Base-by-base conservation (phyloP, 2,113 vertebrate genomes). In the Paracyprichromis sp. region DNA sequence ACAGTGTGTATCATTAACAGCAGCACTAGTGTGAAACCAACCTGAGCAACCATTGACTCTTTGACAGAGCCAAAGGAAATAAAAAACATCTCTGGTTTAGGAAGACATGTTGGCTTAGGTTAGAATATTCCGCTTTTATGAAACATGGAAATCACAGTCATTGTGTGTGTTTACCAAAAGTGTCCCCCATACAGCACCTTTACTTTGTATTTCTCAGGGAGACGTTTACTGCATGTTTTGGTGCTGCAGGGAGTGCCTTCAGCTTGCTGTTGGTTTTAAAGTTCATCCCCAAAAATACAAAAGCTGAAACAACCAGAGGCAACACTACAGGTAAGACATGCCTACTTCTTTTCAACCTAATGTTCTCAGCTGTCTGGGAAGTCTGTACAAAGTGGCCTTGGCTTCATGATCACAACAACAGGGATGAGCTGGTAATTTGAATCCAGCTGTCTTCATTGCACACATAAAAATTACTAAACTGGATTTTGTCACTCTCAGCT, bases 251-350 rank as follows among this genome's bases (percentile, higher is more conserved):
- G 26, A 98, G 94, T 83, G 69, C 97, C 85, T 80, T 97, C 80
- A 97, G 94, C 82, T 93, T 96, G 2, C 0, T 96, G 56, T 88
- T 99, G 94, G 97, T 97, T 82, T 47, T 96, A 89, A 92, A 92
- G 31, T 98, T 96, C 83, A 97, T 99, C 84, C 98, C 98, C 3
- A 83, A 92, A 13, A 96, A 90, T 24, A 97, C 97, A 47, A 98
- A 98, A 93, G 73, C 29, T 16, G 92, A 95, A 81, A 36, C 90
- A 63, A 52, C 83, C 40, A 40, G 2, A 3, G 9, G 88, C 76
- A 19, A 3, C 1, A 69, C 89, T 21, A 61, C 94, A 4, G 76
- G 97, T 98, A 95, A 96, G 97, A 43, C 21, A 40, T 63, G 10
- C 36, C 8, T 47, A 21, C 3, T 4, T 24, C 31, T 50, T 29